Evolutionary conservation across 2,113 vertebrate genomes (phyloP), one percentile per base, ranked within the genome.

Genomic region (Myodes glareolus): DNA sequence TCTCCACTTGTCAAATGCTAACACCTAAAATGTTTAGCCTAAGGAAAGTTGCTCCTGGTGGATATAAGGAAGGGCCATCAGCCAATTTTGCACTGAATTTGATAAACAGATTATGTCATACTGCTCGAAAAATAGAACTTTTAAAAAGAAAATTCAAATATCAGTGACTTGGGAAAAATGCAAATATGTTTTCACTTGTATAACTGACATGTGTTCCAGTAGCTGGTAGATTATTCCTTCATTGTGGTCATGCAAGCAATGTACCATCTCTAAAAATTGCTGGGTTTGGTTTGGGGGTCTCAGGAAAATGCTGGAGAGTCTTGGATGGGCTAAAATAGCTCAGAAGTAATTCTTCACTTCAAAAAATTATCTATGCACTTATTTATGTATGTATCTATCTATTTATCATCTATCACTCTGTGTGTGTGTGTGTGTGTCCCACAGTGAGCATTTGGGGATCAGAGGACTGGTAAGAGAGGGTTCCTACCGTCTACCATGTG

Each of bases 131-230:
- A 84, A 42, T 19, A 65, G 14, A 45, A 58, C 25, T n/a, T 1
- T 65, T 76, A 90, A 63, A 88, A 84, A 75, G 10, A 91, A 73
- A 8, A 29, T 39, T 80, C 19, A 92, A 96, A 84, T 84, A 80
- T 90, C 70, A 76, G 36, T 67, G 52, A 87, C 52, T 52, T 95
- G 42, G 47, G 91, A 27, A 90, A 55, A 76, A 68, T 33, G 5
- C 14, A 93, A 14, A n/a, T 33, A 6, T 14, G 50, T 58, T 88
- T 91, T 91, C 91, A 72, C 12, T 90, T 45, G 39, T 27, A 7
- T 63, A 14, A 85, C 39, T 80, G n/a, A 77, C 55, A 70, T 9
- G 4, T 52, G 25, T 25, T 61, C 45, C 55, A 55, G n/a, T 7
- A 33, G 45, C 16, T 72, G 21, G 87, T 36, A 42, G 16, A 82